A percentile compares a stretch with the other conserved stretches of the same genome.
Conservation (phyloP, 2,888 invertebrate genomes). For the Phaonia tiefii region DNA sequence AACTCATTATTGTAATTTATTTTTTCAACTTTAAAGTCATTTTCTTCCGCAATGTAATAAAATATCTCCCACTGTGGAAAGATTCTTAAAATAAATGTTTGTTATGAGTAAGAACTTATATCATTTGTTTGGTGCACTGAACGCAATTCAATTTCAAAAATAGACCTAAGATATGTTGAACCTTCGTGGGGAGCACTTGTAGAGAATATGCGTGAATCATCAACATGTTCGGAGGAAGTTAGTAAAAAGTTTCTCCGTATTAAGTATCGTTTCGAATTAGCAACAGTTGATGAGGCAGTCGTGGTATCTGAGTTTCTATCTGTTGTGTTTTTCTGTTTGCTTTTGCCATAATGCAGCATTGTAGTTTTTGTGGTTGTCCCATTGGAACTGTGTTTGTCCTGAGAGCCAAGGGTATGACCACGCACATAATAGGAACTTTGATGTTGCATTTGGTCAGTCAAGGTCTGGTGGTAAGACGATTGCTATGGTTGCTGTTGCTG, state of each 20-base stretch:
- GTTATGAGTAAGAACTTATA: too few species aligned
- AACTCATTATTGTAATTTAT: too few species aligned
- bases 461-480: too few species aligned
- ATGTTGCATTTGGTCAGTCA: constrained; percentile 54
- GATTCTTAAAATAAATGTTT: too few species aligned
- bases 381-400: constrained; percentile 67
- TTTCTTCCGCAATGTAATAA: too few species aligned
- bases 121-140: not conserved
- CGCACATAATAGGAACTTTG: constrained; percentile 1
- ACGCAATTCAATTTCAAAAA: constrained; percentile 1
- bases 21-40: too few species aligned
- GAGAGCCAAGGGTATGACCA: constrained; percentile 64
- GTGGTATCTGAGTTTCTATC: constrained; percentile 45
- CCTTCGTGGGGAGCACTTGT: constrained; percentile 71
- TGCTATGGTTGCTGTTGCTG: constrained; percentile 55
- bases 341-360: constrained; percentile 10
- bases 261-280: constrained; percentile 60
- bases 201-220: constrained; percentile 67
- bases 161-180: constrained; percentile 67
- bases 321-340: constrained; percentile 7
- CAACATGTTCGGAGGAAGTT: constrained; percentile 57
- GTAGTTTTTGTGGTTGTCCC: constrained; percentile 63
- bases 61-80: too few species aligned
- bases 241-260: constrained; percentile 58
- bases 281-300: constrained; percentile 57